Percentiles rank a stretch among this genome's conserved stretches.
Conservation (phyloP, 2,797 vertebrate genomes). For the Coendou prehensilis region DNA sequence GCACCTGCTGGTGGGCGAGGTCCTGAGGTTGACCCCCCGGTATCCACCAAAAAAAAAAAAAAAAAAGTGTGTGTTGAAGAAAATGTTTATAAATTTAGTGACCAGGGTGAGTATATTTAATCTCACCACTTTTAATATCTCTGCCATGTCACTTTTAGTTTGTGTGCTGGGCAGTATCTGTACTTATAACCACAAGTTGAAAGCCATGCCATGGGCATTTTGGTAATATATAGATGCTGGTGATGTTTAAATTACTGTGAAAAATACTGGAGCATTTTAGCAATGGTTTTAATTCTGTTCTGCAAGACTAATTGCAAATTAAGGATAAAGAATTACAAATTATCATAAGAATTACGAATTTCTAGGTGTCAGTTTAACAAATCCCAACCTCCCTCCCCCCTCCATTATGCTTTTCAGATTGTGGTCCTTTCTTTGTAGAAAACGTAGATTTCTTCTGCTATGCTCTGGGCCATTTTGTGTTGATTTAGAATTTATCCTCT, state of each 20-base stretch:
- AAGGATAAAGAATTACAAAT: conserved; percentile 22
- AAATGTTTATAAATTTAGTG: conserved; percentile 35
- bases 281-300: conserved; percentile 64
- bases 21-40: too few species aligned
- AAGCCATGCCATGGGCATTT: not conserved
- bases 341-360: conserved; percentile 47
- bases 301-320: conserved; percentile 48
- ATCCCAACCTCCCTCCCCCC: not conserved
- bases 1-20: too few species aligned
- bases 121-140: not conserved
- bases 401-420: not conserved
- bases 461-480: conserved; percentile 60
- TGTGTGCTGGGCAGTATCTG: not conserved
- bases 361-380: conserved; percentile 58
- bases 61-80: not conserved
- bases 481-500: conserved; percentile 70
- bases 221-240: not conserved
- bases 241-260: conserved; percentile 42
- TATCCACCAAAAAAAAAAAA: too few species aligned
- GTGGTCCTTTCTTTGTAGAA: conserved; percentile 46
- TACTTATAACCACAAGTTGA: not conserved
- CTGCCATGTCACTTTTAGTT: not conserved
- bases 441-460: not conserved
- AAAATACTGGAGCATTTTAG: conserved; percentile 49
- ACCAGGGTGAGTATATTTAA: not conserved